phyloP scores from a whole-genome alignment of 1,140 invertebrate species.

The Ylistrum balloti region DNA sequence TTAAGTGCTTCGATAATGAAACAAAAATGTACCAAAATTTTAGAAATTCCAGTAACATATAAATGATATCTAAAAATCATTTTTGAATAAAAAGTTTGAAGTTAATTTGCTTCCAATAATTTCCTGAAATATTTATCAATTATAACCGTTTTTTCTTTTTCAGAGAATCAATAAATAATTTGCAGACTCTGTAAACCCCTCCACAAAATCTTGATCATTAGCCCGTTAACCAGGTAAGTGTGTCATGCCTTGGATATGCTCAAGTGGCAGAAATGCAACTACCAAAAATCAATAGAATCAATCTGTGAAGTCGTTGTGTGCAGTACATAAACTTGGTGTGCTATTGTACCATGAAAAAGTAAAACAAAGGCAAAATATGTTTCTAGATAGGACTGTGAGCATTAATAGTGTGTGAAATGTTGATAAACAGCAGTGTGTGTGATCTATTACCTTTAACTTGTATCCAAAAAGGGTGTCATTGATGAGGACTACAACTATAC shows the following conservation, averaged over 20 bases:
- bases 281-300: conserved; percentile 40
- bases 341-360: conserved; percentile 27
- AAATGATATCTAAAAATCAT: no score
- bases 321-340: not conserved
- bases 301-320: conserved; percentile 24
- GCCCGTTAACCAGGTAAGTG: conserved; percentile 21
- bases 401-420: conserved; percentile 14
- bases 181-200: conserved; percentile 4
- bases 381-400: not conserved
- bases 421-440: conserved; percentile 13
- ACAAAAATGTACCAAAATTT: no score
- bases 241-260: not conserved
- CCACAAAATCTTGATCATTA: not conserved
- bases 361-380: conserved; percentile 1
- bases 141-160: not conserved
- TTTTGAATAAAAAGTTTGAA: no score
- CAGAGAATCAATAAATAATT: conserved; percentile 10
- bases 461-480: not conserved
- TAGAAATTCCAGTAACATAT: no score
- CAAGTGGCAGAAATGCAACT: conserved; percentile 37
- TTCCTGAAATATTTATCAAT: not conserved
- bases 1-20: no score
- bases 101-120: no score
- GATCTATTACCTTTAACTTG: not conserved
- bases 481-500: not conserved